Evolutionary conservation across 2,888 invertebrate genomes (phyloP).

Genomic region (Trachelus troglodyta): DNA sequence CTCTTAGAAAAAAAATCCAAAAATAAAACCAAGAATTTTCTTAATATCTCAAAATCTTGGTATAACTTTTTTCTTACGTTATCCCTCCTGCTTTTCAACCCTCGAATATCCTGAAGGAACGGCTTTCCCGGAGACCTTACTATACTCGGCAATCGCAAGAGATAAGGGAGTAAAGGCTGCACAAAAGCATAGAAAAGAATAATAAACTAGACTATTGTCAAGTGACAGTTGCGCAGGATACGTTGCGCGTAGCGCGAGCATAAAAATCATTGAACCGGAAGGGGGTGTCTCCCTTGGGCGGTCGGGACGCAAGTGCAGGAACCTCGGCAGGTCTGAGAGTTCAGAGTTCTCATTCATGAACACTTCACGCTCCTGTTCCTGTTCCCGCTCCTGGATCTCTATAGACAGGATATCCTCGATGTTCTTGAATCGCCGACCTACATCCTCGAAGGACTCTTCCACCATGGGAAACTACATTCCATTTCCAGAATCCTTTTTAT

Average conservation of each 20-base stretch:
- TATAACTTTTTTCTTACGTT: no score
- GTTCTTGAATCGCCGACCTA: constrained; percentile 57
- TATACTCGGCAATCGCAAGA: neutral
- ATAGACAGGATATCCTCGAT: constrained; percentile 59
- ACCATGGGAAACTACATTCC: constrained; percentile 5
- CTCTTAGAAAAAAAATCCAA: no score
- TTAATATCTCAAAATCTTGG: no score
- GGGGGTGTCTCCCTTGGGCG: constrained; percentile 55
- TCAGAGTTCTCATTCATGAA: constrained; percentile 43
- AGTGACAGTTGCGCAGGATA: constrained; percentile 37
- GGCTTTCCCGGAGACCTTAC: no score
- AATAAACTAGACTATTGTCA: constrained; percentile 23
- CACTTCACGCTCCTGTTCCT: constrained; percentile 43
- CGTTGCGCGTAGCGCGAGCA: constrained; percentile 32
- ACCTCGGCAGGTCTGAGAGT: constrained; percentile 38
- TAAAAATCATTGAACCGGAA: constrained; percentile 55
- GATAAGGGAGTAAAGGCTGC: constrained; percentile 8
- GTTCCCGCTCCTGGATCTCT: constrained; percentile 36
- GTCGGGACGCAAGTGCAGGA: constrained; percentile 55
- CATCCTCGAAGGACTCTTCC: constrained; percentile 31
- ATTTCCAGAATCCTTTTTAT: neutral
- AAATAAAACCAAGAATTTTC: no score
- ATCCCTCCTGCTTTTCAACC: no score
- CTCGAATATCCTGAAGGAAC: no score
- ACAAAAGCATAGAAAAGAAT: neutral